Conservation (phyloP, 2,888 invertebrate species). For the Drosophila macrospina region DNA sequence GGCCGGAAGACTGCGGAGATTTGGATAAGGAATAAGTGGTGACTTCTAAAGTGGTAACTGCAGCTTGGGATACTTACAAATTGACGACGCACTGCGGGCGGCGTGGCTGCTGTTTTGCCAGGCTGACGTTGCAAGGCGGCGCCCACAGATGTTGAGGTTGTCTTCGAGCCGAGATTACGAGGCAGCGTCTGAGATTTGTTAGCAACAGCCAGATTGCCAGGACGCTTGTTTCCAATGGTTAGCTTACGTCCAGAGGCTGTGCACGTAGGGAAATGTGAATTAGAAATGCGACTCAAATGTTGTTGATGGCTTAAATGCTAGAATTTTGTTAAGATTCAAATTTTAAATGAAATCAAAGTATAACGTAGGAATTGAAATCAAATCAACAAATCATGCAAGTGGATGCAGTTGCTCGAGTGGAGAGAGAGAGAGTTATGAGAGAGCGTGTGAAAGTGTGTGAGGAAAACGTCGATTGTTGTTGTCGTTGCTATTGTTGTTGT, state of each 20-base stretch:
- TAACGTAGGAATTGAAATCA: slow-evolving; percentile 3
- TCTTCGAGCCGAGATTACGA: slow-evolving; percentile 91
- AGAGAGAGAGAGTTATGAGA: slow-evolving; percentile 19
- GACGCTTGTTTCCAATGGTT: slow-evolving; percentile 90
- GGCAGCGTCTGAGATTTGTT: slow-evolving; percentile 95
- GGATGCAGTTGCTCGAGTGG: slow-evolving; percentile 34
- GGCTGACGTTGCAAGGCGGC: slow-evolving; percentile 86
- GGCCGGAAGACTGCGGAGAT: slow-evolving; percentile 86
- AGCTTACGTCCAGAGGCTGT: slow-evolving; percentile 93
- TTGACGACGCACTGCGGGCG: slow-evolving; percentile 94
- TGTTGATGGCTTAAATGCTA: background rate
- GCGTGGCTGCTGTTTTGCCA: slow-evolving; percentile 91
- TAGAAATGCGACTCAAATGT: background rate
- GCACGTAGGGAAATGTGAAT: slow-evolving; percentile 36
- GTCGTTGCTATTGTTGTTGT: slow-evolving; percentile 35
- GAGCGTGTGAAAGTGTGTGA: slow-evolving; percentile 32
- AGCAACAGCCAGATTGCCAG: slow-evolving; percentile 88
- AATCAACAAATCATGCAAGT: slow-evolving; percentile 16
- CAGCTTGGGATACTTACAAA: slow-evolving; percentile 83
- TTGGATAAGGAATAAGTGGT: background rate
- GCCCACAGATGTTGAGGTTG: slow-evolving; percentile 58
- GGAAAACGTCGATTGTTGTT: slow-evolving; percentile 48
- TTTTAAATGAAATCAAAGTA: slow-evolving; percentile 19
- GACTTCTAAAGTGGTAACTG: background rate
- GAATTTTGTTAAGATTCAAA: slow-evolving; percentile 19